Conservation (phyloP, 2,888 invertebrate species). For the Dynastes maya region DNA sequence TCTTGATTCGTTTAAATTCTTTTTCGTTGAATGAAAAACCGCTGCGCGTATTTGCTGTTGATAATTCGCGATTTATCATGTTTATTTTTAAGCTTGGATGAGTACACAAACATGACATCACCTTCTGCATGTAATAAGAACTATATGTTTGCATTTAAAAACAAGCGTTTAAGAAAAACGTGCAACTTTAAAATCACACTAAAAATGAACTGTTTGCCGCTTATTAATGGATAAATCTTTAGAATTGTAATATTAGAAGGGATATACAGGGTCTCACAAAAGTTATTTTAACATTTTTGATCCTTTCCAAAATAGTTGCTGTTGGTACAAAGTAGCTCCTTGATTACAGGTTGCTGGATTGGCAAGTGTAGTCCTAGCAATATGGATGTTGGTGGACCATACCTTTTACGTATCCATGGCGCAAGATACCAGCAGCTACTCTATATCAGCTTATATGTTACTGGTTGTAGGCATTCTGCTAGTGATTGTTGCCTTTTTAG, state of each 20-base stretch:
- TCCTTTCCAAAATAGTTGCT: too few species aligned
- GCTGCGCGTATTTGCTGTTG: too few species aligned
- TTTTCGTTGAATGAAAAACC: background rate
- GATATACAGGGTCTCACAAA: too few species aligned
- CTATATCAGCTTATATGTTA: constrained; percentile 82
- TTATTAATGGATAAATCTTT: too few species aligned
- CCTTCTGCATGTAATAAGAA: too few species aligned
- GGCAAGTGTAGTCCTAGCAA: constrained; percentile 78
- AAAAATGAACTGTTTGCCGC: too few species aligned
- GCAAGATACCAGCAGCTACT: constrained; percentile 76
- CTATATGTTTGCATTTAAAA: too few species aligned
- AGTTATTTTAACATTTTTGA: too few species aligned
- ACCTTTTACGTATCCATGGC: constrained; percentile 81
- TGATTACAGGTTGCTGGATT: constrained; percentile 81
- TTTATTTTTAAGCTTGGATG: constrained; percentile 17
- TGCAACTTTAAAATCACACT: too few species aligned
- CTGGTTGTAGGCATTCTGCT: constrained; percentile 82
- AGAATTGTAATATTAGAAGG: too few species aligned
- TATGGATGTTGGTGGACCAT: constrained; percentile 86
- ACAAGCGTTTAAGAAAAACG: too few species aligned
- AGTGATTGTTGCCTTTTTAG: constrained; percentile 84
- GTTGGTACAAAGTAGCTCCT: background rate
- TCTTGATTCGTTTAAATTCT: constrained; percentile 12
- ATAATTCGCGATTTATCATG: constrained; percentile 6
- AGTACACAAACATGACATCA: constrained; percentile 14